A percentile compares a stretch with the other conserved stretches of the same genome.
Conservation (phyloP, 1,140 invertebrate species). For the Helicoverpa armigera region DNA sequence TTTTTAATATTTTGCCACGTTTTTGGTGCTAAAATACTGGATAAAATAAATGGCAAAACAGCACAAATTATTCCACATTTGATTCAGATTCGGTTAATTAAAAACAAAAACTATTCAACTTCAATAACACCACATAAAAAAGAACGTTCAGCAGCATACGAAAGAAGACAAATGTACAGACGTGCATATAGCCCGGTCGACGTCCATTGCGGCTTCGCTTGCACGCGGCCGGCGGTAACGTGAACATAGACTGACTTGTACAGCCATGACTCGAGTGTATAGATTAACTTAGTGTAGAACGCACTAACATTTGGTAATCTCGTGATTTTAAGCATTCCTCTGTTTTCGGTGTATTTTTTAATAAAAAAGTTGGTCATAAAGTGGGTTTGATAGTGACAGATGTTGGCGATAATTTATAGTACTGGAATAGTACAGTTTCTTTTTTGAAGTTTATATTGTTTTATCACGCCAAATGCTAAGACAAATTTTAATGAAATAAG, state of each 20-base stretch:
- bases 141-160: constrained; percentile 36
- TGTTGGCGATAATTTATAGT: neutral
- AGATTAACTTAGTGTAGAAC: constrained; percentile 53
- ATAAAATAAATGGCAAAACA: constrained; percentile 4
- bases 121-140: constrained; percentile 19
- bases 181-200: constrained; percentile 7
- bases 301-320: constrained; percentile 57
- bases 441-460: neutral
- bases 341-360: constrained; percentile 48
- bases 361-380: neutral
- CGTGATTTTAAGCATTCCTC: constrained; percentile 43
- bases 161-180: constrained; percentile 42
- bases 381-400: neutral
- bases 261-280: constrained; percentile 75
- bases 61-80: neutral
- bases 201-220: constrained; percentile 1
- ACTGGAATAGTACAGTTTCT: neutral
- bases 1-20: neutral
- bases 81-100: too few relatives aligned
- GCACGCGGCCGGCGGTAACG: constrained; percentile 65
- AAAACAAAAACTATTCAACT: too few relatives aligned
- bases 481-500: neutral
- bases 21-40: constrained; percentile 3
- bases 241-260: constrained; percentile 82
- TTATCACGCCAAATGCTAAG: neutral